phyloP scores from a whole-genome alignment of 1,140 invertebrate genomes.

The Portunus trituberculatus region DNA sequence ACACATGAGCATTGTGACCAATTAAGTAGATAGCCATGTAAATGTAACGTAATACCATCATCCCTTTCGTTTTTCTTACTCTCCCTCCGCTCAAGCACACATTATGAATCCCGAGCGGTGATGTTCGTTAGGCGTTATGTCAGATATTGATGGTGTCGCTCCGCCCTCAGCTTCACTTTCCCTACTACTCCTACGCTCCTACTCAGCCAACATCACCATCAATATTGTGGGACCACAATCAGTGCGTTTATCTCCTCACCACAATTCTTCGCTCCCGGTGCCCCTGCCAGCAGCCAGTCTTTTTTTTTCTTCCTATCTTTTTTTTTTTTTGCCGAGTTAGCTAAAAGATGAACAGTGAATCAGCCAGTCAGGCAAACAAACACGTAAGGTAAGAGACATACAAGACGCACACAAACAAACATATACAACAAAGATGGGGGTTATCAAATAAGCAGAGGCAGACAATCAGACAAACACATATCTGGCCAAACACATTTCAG shows the following conservation, averaged over 20 bases:
- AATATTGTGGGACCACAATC: background rate
- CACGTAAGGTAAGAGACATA: no score
- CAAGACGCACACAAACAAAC: no score
- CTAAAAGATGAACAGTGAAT: no score
- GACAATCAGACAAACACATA: no score
- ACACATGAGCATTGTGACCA: background rate
- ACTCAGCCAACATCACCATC: background rate
- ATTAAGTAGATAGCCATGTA: background rate
- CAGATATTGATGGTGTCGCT: background rate
- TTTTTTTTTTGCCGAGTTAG: no score
- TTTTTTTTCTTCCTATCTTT: no score
- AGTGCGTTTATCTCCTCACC: background rate
- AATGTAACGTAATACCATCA: background rate
- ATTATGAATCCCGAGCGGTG: background rate
- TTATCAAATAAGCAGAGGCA: no score
- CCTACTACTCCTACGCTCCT: background rate
- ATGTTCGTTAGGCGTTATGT: background rate
- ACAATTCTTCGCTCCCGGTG: background rate
- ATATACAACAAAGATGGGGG: no score
- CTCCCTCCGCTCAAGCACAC: background rate
- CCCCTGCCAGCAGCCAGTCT: no score
- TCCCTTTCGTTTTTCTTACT: background rate
- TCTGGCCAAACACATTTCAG: no score
- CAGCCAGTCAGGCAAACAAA: no score
- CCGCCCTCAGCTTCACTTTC: background rate